Evolutionary conservation across 2,113 vertebrate species (phyloP).

Genomic region (Microcebus ravelobensis): DNA sequence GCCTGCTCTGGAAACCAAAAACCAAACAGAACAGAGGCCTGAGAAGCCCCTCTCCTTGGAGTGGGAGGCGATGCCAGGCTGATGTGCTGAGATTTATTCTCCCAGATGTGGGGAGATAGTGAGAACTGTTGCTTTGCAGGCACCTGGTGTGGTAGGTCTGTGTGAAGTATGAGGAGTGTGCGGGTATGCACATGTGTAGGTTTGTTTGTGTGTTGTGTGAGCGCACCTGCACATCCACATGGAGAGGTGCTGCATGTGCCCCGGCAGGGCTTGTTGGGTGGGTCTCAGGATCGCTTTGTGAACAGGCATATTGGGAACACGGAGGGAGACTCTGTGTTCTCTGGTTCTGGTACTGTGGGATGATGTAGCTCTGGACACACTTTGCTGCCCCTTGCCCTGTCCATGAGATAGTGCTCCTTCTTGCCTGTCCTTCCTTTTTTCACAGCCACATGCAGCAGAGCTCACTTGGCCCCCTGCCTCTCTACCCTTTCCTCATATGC

Average conservation of each 20-base stretch:
- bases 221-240: not conserved
- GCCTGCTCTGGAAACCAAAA: constrained; percentile 80
- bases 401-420: not conserved
- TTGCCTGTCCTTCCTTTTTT: not conserved
- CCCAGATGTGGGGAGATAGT: constrained; percentile 59
- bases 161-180: not conserved
- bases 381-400: not conserved
- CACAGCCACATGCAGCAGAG: not conserved
- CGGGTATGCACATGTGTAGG: not conserved
- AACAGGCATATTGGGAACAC: not conserved
- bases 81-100: constrained; percentile 58
- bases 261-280: not conserved
- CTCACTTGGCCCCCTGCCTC: not conserved
- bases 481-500: not conserved
- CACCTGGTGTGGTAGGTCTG: not conserved
- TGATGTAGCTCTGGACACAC: not conserved
- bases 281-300: not conserved
- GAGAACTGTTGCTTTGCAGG: constrained; percentile 24
- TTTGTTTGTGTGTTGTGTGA: not conserved
- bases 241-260: not conserved
- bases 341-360: not conserved
- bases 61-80: constrained; percentile 13
- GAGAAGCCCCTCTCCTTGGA: constrained; percentile 60
- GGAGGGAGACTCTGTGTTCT: not conserved
- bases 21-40: constrained; percentile 68